phyloP scores from a whole-genome alignment of 2,797 vertebrate genomes.

The Periparus ater region DNA sequence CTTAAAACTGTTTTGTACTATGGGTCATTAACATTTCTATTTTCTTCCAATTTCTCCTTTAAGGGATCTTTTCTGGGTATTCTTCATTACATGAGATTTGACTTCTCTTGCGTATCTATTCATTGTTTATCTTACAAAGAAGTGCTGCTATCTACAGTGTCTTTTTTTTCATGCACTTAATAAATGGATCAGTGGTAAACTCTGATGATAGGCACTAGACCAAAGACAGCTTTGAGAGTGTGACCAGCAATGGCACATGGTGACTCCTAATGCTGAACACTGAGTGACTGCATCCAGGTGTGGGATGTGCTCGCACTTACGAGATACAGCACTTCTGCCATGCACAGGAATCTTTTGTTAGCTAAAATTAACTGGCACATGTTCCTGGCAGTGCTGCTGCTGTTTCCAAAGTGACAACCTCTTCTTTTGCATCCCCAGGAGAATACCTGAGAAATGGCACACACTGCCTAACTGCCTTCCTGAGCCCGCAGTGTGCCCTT shows the following conservation, averaged over 20 bases:
- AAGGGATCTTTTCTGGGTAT: background rate
- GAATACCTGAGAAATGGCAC: background rate
- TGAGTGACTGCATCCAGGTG: background rate
- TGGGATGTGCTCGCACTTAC: background rate
- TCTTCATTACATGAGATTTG: background rate
- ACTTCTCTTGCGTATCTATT: background rate
- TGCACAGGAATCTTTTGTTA: background rate
- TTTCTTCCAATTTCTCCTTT: background rate
- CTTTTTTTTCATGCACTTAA: background rate
- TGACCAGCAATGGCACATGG: background rate
- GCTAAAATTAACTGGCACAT: slow-evolving; percentile 25
- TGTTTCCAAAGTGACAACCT: slow-evolving; percentile 10
- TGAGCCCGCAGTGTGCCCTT: background rate
- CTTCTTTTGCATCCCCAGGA: background rate
- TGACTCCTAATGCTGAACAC: background rate
- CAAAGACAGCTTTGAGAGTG: background rate
- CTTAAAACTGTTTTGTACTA: background rate
- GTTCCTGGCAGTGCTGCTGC: background rate
- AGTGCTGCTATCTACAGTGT: background rate
- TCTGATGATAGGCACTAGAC: background rate
- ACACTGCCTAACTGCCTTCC: background rate
- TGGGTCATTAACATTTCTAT: background rate
- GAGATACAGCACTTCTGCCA: background rate
- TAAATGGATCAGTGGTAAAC: background rate
- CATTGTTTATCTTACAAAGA: background rate